Conservation (phyloP, 2,888 invertebrate species). For the Empis stercorea region DNA sequence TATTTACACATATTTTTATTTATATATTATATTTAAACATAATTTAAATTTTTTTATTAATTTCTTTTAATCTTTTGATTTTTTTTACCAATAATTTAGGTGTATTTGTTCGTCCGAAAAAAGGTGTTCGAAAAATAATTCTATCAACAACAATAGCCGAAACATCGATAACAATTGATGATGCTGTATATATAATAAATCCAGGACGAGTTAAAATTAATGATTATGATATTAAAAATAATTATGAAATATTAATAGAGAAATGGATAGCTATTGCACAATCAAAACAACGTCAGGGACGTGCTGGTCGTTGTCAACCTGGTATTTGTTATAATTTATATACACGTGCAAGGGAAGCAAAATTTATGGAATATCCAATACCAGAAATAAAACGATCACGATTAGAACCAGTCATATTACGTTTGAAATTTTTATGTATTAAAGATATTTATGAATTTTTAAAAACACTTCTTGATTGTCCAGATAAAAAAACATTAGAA, state of each 20-base stretch:
- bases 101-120: slow-evolving; percentile 54
- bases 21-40: not conserved
- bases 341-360: slow-evolving; percentile 49
- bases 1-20: not conserved
- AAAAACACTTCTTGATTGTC: slow-evolving; percentile 60
- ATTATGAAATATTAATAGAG: slow-evolving; percentile 58
- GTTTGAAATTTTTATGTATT: slow-evolving; percentile 64
- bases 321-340: slow-evolving; percentile 80
- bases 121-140: slow-evolving; percentile 64
- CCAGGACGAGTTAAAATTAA: slow-evolving; percentile 70
- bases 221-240: slow-evolving; percentile 57
- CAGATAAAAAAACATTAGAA: slow-evolving; percentile 50
- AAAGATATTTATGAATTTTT: slow-evolving; percentile 54
- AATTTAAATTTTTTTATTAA: not conserved
- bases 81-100: slow-evolving; percentile 4
- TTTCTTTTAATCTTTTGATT: no score
- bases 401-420: slow-evolving; percentile 73
- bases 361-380: slow-evolving; percentile 51
- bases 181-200: slow-evolving; percentile 85
- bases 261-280: slow-evolving; percentile 78
- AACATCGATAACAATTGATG: slow-evolving; percentile 91
- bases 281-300: slow-evolving; percentile 69
- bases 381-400: slow-evolving; percentile 76
- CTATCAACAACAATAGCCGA: slow-evolving; percentile 89
- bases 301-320: slow-evolving; percentile 78